These are phyloP conservation scores for Anseranas semipalmata DNA, from an alignment of 2,113 vertebrate genomes.

Conservation along the genomic window DNA sequence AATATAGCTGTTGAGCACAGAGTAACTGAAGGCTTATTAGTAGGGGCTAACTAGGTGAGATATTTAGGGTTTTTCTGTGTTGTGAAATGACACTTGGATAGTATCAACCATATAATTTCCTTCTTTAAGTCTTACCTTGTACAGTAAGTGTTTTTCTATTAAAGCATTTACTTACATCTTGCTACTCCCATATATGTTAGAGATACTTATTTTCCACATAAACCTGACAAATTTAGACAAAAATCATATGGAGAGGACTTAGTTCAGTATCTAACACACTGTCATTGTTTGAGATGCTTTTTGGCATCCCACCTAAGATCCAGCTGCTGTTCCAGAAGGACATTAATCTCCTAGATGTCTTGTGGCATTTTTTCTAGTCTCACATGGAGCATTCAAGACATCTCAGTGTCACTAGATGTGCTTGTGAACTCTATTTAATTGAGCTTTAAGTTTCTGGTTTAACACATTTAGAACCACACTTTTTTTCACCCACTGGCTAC, in stretches of 20 bases:
- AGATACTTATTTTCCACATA: neutral
- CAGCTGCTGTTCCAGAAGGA: neutral
- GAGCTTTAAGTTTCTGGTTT: neutral
- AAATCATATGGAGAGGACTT: neutral
- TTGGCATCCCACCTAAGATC: neutral
- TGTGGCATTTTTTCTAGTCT: neutral
- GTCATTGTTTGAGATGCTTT: neutral
- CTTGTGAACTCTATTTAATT: neutral
- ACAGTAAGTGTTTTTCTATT: neutral
- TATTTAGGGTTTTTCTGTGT: neutral
- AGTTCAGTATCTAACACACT: neutral
- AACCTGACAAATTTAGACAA: neutral
- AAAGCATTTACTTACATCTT: neutral
- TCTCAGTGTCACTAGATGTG: neutral
- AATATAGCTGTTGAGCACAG: neutral
- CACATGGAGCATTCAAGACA: neutral
- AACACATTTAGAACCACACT: neutral
- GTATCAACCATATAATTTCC: no score
- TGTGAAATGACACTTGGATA: neutral
- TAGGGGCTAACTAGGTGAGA: neutral
- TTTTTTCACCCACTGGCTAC: neutral
- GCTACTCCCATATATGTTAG: neutral
- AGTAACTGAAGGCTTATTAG: neutral
- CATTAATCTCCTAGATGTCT: neutral
- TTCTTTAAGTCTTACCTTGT: neutral